Percentiles rank a stretch among this genome's conserved stretches.
Evolutionary conservation across 2,113 vertebrate genomes (phyloP).

Genomic region (Sitta europaea): DNA sequence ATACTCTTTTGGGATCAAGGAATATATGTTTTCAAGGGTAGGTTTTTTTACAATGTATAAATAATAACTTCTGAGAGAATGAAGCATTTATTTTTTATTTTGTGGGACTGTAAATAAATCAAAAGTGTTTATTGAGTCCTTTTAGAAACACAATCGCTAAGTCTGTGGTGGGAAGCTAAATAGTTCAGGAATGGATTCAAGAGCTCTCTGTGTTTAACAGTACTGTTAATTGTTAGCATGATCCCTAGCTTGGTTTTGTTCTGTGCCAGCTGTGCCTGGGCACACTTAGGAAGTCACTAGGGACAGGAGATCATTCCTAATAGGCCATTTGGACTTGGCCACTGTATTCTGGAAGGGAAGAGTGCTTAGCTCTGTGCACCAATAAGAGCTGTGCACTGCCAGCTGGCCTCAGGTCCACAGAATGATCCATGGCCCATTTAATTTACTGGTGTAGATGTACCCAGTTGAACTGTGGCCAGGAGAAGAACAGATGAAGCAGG

Average conservation of each 20-base stretch:
- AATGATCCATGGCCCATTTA: not conserved
- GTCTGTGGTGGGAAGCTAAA: not conserved
- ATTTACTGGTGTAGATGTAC: not conserved
- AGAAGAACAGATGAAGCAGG: not conserved
- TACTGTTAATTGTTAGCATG: not conserved
- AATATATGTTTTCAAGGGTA: not conserved
- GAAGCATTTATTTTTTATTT: not conserved
- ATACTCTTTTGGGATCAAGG: not conserved
- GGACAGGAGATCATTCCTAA: conserved; percentile 9
- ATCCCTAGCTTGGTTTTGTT: not conserved
- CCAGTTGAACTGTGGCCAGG: not conserved
- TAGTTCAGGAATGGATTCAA: not conserved
- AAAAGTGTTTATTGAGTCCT: not conserved
- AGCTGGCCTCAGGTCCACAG: not conserved
- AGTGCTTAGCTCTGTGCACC: not conserved
- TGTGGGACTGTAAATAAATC: not conserved
- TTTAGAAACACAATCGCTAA: not conserved
- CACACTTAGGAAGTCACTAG: not conserved
- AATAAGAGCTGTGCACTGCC: not conserved
- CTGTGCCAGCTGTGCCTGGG: not conserved
- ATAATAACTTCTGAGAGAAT: not conserved
- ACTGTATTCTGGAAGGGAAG: not conserved
- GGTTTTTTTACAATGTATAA: not conserved
- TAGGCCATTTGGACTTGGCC: not conserved
- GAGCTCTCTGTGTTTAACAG: not conserved